A percentile compares a stretch with the other conserved stretches of the same genome.
phyloP scores from a whole-genome alignment of 2,888 invertebrate genomes.

The Epistrophe grossulariae region DNA sequence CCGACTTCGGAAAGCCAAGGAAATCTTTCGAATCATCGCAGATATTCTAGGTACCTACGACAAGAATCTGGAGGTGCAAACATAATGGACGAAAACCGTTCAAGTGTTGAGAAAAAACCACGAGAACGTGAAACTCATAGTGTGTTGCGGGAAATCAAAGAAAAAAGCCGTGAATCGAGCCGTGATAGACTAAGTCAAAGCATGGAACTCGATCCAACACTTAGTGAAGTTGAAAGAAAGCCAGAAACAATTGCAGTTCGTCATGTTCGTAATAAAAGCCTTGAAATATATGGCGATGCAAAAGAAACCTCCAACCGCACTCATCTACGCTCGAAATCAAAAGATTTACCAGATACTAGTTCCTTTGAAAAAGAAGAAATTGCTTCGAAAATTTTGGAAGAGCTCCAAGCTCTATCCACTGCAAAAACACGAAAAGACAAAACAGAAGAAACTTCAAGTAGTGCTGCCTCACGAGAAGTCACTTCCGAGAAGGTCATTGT shows the following conservation, averaged over 20 bases:
- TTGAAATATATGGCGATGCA: conserved; percentile 79
- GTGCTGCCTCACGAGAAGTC: conserved; percentile 63
- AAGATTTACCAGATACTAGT: conserved; percentile 58
- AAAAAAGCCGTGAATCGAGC: conserved; percentile 85
- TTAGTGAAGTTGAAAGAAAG: conserved; percentile 36
- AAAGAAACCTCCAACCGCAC: conserved; percentile 38
- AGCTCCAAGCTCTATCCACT: conserved; percentile 81
- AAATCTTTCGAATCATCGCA: conserved; percentile 85
- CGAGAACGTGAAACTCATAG: conserved; percentile 89
- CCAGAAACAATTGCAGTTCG: conserved; percentile 77
- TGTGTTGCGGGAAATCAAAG: conserved; percentile 88
- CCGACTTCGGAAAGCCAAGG: conserved; percentile 76
- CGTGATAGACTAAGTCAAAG: conserved; percentile 81
- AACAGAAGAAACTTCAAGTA: conserved; percentile 60
- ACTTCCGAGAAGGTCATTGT: conserved; percentile 55
- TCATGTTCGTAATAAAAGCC: conserved; percentile 82
- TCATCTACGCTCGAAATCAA: conserved; percentile 57
- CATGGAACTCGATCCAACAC: conserved; percentile 78
- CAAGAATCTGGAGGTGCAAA: conserved; percentile 90
- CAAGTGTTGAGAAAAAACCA: conserved; percentile 86
- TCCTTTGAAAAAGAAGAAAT: conserved; percentile 80
- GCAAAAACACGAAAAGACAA: conserved; percentile 79
- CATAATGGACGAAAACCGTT: conserved; percentile 88
- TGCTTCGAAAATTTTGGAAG: conserved; percentile 82
- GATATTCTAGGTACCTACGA: conserved; percentile 90